Conservation (phyloP, 2,888 invertebrate species). For the Dolomedes plantarius region DNA sequence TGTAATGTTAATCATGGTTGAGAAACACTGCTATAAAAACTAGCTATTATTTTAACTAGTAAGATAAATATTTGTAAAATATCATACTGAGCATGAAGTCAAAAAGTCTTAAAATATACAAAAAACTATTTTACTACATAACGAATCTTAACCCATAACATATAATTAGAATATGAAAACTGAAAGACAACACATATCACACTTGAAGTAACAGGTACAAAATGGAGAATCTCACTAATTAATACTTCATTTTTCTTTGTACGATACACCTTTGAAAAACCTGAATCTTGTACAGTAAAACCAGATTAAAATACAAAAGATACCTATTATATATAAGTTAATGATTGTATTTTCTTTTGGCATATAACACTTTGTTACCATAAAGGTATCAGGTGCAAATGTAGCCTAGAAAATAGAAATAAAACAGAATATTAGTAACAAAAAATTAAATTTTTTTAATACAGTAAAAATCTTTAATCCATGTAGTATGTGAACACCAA, state of each 20-base stretch:
- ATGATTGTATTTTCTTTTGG: slow-evolving; percentile 87
- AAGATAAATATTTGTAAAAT: too few relatives aligned
- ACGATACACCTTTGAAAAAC: slow-evolving; percentile 49
- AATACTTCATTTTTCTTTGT: slow-evolving; percentile 42
- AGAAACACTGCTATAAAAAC: too few relatives aligned
- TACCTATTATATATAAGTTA: slow-evolving; percentile 78
- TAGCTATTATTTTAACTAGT: too few relatives aligned
- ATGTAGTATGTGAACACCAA: too few relatives aligned
- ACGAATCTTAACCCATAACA: not conserved
- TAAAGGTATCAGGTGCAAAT: slow-evolving; percentile 84
- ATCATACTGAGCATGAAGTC: too few relatives aligned
- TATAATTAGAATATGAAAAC: not conserved
- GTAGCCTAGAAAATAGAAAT: slow-evolving; percentile 82
- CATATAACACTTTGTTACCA: slow-evolving; percentile 87
- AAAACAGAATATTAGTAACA: too few relatives aligned
- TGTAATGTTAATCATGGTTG: too few relatives aligned
- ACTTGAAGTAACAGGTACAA: not conserved
- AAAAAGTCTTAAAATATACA: not conserved
- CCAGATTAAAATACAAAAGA: slow-evolving; percentile 50
- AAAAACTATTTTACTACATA: not conserved
- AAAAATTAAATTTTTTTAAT: too few relatives aligned
- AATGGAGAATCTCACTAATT: not conserved
- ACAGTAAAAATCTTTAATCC: too few relatives aligned
- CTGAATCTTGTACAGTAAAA: slow-evolving; percentile 43
- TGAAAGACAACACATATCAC: slow-evolving; percentile 9